Evolutionary conservation across 1,140 invertebrate species (phyloP), one percentile per base, ranked within the genome.

Genomic region (Papilio dardanus): DNA sequence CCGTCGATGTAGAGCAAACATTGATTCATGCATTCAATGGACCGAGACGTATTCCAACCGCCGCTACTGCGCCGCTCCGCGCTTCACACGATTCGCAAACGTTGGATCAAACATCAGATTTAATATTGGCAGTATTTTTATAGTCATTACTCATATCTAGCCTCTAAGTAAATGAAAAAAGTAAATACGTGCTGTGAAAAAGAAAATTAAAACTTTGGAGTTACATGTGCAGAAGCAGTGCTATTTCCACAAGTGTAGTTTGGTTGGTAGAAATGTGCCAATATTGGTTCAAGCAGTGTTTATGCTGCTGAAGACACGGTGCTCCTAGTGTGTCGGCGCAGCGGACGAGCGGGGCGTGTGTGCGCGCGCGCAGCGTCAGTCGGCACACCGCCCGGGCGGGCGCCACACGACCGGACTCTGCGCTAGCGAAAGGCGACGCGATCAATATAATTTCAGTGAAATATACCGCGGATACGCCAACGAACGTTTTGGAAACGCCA

Each of bases 371-470:
- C 74, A 81, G 71, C 85, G 84, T 78, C 90, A 90, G 90, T 92
- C 89, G 91, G 90, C 91, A 87, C 77, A 85, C 90, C 91, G 91
- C 91, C 91, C 91, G 91, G 89, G 91, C 91, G 90, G 91, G 91
- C 88, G 91, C 91, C 89, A 90, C 90, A 92, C 91, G 91, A 90
- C 91, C 89, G 85, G 90, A 85, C 85, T 91, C 89, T 88, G 89
- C 87, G 91, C 91, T 77, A 84, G 89, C 90, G 90, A 85, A 85
- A 78, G 83, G 84, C 85, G 79, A 84, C 80, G 79, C 87, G 82
- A 88, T 81, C 81, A 73, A 81, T 82, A 88, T 83, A 84, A 86
- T 88, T 88, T 86, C 89, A 89, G 88, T 91, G 88, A 89, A 89
- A 88, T 87, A 90, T 83, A 83, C 89, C 85, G 85, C 85, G 81